A percentile compares a stretch with the other conserved stretches of the same genome.
Evolutionary conservation across 2,113 vertebrate species (phyloP).

Genomic region (Pseudopipra pipra): DNA sequence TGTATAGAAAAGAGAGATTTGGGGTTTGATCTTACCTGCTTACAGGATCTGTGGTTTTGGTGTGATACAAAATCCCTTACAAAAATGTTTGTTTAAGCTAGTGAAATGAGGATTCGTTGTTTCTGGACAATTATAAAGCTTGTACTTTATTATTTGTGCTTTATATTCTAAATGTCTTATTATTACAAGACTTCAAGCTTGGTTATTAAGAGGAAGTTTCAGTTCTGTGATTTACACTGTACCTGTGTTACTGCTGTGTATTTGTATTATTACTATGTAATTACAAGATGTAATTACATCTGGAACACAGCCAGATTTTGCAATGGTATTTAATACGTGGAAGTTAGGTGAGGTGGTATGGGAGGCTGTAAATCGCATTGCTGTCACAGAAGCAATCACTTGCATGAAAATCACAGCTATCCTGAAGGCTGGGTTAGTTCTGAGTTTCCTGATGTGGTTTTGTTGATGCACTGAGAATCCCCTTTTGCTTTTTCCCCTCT

Average conservation of each 20-base stretch:
- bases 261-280: not conserved
- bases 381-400: not conserved
- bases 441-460: not conserved
- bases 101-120: not conserved
- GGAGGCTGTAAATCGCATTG: not conserved
- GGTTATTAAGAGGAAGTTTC: not conserved
- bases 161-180: not conserved
- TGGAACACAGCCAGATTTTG: not conserved
- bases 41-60: not conserved
- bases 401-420: not conserved
- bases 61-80: not conserved
- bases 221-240: not conserved
- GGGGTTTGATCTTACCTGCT: not conserved
- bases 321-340: fast-evolving
- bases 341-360: not conserved
- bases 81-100: not conserved
- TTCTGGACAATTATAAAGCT: not conserved
- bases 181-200: not conserved
- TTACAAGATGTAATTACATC: not conserved
- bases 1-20: not conserved
- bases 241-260: not conserved
- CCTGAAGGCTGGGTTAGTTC: not conserved
- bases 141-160: not conserved
- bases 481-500: not conserved
- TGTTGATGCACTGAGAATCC: not conserved